phyloP scores from a whole-genome alignment of 2,113 vertebrate genomes.

The Pleuronectes platessa region DNA sequence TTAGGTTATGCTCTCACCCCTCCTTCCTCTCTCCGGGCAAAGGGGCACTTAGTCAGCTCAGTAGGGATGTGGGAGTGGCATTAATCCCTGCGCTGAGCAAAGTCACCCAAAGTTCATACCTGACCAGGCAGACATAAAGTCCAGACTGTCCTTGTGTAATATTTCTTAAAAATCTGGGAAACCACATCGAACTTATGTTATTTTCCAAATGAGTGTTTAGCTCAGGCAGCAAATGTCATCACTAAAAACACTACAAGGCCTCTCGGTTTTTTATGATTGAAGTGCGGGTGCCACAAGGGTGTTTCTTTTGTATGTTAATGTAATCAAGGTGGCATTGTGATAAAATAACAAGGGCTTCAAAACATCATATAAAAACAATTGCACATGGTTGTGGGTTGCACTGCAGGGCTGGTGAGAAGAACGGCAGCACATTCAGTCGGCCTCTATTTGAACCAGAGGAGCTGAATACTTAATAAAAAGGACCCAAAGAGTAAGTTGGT shows the following conservation, averaged over 20 bases:
- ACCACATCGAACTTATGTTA: not conserved
- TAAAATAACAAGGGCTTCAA: slow-evolving; percentile 1
- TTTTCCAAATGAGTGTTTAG: not conserved
- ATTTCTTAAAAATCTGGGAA: slow-evolving; percentile 12
- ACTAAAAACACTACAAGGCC: not conserved
- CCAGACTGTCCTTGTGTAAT: slow-evolving; percentile 17
- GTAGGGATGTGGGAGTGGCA: slow-evolving; percentile 23
- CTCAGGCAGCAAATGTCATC: slow-evolving; percentile 1
- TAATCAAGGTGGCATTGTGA: slow-evolving; percentile 28
- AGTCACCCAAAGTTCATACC: slow-evolving; percentile 54
- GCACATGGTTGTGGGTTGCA: not conserved
- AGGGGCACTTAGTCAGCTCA: slow-evolving; percentile 52
- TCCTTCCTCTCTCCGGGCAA: slow-evolving; percentile 41
- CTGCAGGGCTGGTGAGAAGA: not conserved
- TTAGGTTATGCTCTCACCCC: slow-evolving; percentile 30
- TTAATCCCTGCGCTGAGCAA: slow-evolving; percentile 53
- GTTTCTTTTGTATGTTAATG: slow-evolving; percentile 47
- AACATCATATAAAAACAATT: slow-evolving; percentile 1
- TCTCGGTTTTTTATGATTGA: slow-evolving; percentile 17
- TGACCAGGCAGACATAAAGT: slow-evolving; percentile 26
- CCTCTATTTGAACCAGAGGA: not conserved
- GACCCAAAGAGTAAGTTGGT: not conserved
- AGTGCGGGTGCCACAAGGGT: slow-evolving; percentile 1
- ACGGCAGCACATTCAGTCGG: not conserved
- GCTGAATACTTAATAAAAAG: not conserved